Percentiles rank a stretch among this genome's conserved stretches.
Conservation (phyloP, 2,888 invertebrate species). For the Cantharis lateralis region DNA sequence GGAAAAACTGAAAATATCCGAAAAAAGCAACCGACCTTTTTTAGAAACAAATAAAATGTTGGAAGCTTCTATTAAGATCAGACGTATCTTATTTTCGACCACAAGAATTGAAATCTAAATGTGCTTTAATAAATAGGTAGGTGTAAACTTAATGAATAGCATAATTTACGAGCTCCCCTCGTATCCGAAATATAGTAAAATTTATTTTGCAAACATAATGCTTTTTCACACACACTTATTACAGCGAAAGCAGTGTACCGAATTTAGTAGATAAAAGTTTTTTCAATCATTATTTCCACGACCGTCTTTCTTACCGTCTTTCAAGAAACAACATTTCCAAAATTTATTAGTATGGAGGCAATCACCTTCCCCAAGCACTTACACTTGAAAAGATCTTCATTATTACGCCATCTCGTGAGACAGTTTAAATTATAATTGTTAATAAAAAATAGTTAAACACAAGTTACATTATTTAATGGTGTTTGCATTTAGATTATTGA, state of each 20-base stretch:
- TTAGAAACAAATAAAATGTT: background rate
- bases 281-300: background rate
- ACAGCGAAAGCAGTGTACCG: constrained; percentile 4
- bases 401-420: background rate
- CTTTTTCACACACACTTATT: constrained; percentile 1
- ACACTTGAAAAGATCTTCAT: background rate
- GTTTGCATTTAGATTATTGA: background rate
- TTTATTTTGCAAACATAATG: background rate
- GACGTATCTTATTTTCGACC: no score
- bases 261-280: background rate
- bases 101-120: no score
- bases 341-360: background rate
- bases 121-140: no score
- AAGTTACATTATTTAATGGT: background rate
- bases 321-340: background rate
- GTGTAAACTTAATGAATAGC: no score
- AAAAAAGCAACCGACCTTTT: background rate
- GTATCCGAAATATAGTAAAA: background rate
- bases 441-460: background rate
- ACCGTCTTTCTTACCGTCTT: background rate
- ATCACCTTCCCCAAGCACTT: background rate
- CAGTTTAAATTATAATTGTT: background rate
- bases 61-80: background rate
- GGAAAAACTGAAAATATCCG: background rate
- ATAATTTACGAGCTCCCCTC: background rate